Base-by-base conservation (phyloP, 2,888 invertebrate species). In the Apodemia hepburni region DNA sequence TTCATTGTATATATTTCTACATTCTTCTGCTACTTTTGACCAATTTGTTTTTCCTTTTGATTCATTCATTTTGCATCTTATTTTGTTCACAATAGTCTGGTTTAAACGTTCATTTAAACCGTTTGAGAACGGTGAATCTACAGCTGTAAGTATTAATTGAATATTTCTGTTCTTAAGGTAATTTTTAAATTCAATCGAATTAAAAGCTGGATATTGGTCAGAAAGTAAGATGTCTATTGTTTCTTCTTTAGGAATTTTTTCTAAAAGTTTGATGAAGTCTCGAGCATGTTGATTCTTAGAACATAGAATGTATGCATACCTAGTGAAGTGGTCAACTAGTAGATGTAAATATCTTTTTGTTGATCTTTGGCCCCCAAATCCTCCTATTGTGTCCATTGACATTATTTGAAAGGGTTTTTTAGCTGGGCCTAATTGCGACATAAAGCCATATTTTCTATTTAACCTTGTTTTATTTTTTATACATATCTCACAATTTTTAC, bases 341-440 rank as follows among this genome's bases (percentile, higher is more conserved):
- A 72, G 62, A 59, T 71, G 71, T 60, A 71, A 61, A 61, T 73
- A 73, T 68, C 47, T 70, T 62, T 72, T 73, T 64, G 71, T 71
- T 59, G 72, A 71, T 58, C 71, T 38, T 51, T 66, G 66, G 9
- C 68, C 69, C 29, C 69, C 72, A 62, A 71, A 73, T 38, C 69
- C 70, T 61, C 64, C 64, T 35, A 64, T 61, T 66, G 61, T 65
- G 38, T 38, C 38, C 12, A 38, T 11, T 38, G 38, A 38, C 38
- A 38, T 38, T 11, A 38, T 38, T 38, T 38, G 38, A 38, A 38
- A 38, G 33, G 42, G 15, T 42, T 15, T 15, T 15, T 42, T 42
- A 42, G 42, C 42, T 42, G 42, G 42, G 15, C 42, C 42, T 42
- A 42, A 42, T 42, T 42, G 42, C 3, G 42, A 42, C 15, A 42